Evolutionary conservation across 2,113 vertebrate species (phyloP), one percentile per base, ranked within the genome.

Genomic region (Noctilio leporinus): DNA sequence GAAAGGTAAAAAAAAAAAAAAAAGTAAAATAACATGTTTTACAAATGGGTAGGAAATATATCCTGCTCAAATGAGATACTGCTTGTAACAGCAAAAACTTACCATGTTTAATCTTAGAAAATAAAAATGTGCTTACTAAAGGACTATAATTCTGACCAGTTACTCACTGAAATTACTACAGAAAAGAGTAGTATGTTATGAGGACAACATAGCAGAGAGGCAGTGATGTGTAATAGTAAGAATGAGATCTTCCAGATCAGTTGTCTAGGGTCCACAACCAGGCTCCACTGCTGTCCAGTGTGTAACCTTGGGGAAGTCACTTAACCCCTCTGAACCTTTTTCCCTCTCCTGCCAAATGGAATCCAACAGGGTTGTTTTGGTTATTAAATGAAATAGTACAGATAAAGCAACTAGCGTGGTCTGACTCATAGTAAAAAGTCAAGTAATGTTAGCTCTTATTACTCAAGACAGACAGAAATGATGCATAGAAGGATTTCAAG

Each of bases 71-170:
- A 86, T 90, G 35, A 91, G 22, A 78, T 89, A 67, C 15, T 80
- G 51, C 80, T 88, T 89, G 28, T 51, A 73, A 69, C 17, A 96
- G 89, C n/a, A 96, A 51, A 87, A 73, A n/a, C 43, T 85, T 82
- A 82, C 10, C 67, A 80, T 75, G 7, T 38, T 2, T 83, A 75
- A 45, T 95, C n/a, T 93, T 65, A 69, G 57, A 70, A 76, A 83
- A 91, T 80, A 92, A 59, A 84, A 77, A 70, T 72, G 28, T 43
- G 49, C 40, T 93, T 55, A 86, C 38, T 33, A 9, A 43, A 47
- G 77, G 69, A 20, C 62, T 28, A 57, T 10, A 76, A 3, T 24
- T 70, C 64, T 67, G 53, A 86, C 53, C 91, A 38, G 33, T 59
- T 92, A 26, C 51, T 95, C 45, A 38, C 40, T 81, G 76, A 67